A percentile compares a stretch with the other conserved stretches of the same genome.
Conservation (phyloP, 2,888 invertebrate species). For the Smittia sp. region DNA sequence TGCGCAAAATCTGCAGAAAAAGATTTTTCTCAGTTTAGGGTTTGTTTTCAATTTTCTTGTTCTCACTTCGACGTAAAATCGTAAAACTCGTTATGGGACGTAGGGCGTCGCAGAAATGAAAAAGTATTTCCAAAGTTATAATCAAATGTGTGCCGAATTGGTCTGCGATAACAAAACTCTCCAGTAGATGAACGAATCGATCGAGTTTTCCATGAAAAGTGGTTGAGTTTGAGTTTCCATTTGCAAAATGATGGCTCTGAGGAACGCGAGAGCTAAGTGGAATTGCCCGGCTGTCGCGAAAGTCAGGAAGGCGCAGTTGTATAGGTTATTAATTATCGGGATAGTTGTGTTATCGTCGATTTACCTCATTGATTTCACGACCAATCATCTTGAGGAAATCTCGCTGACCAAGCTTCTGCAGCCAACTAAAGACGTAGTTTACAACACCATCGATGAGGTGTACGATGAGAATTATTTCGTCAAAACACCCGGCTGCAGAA, state of each 20-base stretch:
- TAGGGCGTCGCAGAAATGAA: background rate
- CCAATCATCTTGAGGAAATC: slow-evolving; percentile 10
- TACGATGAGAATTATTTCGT: slow-evolving; percentile 38
- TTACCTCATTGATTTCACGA: slow-evolving; percentile 27
- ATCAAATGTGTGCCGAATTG: background rate
- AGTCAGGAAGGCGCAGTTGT: background rate
- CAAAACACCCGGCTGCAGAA: slow-evolving; percentile 30
- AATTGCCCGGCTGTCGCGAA: slow-evolving; percentile 22
- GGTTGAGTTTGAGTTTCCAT: background rate
- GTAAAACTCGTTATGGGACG: background rate
- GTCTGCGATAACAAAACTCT: background rate
- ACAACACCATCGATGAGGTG: slow-evolving; percentile 3
- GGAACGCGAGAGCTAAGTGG: slow-evolving; percentile 18
- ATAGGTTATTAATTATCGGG: slow-evolving; percentile 17
- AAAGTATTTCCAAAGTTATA: no score
- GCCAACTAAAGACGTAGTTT: slow-evolving; percentile 23
- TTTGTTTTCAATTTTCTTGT: slow-evolving; percentile 7
- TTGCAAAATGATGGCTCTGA: slow-evolving; percentile 32
- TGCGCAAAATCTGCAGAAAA: slow-evolving; percentile 12
- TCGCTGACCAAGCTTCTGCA: slow-evolving; percentile 22
- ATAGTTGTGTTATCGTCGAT: slow-evolving; percentile 35
- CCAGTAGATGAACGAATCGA: background rate
- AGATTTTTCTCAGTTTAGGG: background rate
- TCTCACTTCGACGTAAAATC: background rate
- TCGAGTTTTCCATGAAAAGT: slow-evolving; percentile 1